Evolutionary conservation across 2,888 invertebrate genomes (phyloP).

Genomic region (Chloromyia formosa): DNA sequence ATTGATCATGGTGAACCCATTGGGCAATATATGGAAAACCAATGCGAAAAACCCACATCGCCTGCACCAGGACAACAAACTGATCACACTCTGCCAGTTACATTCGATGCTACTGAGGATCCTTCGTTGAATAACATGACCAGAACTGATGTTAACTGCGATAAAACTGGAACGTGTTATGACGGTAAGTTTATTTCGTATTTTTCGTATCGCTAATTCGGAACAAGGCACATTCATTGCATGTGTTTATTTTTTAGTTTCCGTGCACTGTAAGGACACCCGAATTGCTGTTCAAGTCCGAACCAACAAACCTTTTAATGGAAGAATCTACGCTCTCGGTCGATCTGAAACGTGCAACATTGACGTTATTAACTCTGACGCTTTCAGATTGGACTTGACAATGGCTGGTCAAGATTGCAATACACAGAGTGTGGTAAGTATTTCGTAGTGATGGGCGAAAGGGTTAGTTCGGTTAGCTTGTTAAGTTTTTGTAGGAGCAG

Average conservation of each 20-base stretch:
- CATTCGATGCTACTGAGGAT: constrained; percentile 81
- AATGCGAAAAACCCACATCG: constrained; percentile 73
- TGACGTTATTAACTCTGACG: constrained; percentile 90
- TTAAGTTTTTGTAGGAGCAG: too few relatives aligned
- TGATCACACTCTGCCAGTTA: constrained; percentile 75
- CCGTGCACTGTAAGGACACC: constrained; percentile 94
- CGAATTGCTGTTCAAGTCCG: constrained; percentile 91
- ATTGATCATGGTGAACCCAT: constrained; percentile 91
- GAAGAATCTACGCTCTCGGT: constrained; percentile 91
- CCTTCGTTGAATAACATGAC: constrained; percentile 77
- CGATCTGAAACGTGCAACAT: constrained; percentile 95
- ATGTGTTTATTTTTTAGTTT: constrained; percentile 74
- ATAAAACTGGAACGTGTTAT: constrained; percentile 94
- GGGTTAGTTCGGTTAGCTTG: too few relatives aligned
- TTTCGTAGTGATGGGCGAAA: not conserved
- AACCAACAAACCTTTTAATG: constrained; percentile 94
- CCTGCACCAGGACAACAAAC: constrained; percentile 61
- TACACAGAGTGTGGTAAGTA: constrained; percentile 90
- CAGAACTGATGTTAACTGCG: constrained; percentile 85
- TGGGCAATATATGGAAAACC: constrained; percentile 89
- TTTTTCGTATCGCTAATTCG: not conserved
- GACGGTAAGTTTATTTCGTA: constrained; percentile 74
- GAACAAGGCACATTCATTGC: too few relatives aligned
- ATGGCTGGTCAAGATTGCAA: constrained; percentile 96
- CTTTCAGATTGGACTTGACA: constrained; percentile 89